phyloP scores from a whole-genome alignment of 2,888 invertebrate genomes.

The Hydrotaea diabolus region DNA sequence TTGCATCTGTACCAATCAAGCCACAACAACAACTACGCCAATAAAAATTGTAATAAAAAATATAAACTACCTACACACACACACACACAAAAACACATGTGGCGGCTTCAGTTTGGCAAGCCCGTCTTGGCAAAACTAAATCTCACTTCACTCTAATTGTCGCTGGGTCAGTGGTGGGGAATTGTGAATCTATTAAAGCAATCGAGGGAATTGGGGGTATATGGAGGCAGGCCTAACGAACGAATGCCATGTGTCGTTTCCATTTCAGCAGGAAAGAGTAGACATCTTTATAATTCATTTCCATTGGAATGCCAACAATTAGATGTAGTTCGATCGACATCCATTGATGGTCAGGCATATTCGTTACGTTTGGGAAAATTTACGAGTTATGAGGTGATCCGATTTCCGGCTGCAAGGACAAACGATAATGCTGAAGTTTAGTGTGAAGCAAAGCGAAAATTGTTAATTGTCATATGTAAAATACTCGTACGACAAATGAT shows the following conservation, averaged over 20 bases:
- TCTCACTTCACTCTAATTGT: conserved; percentile 10
- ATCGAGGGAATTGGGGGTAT: too few species aligned
- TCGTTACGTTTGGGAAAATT: too few species aligned
- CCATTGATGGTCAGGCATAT: too few species aligned
- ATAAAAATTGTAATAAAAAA: conserved; percentile 22
- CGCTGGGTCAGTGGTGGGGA: conserved; percentile 30
- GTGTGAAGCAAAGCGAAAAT: too few species aligned
- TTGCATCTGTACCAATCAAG: conserved; percentile 32
- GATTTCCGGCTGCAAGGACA: too few species aligned
- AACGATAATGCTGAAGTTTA: too few species aligned
- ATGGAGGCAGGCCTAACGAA: too few species aligned
- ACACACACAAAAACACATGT: background rate
- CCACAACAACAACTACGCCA: background rate
- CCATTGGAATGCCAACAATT: background rate
- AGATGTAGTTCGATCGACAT: background rate
- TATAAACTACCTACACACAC: conserved; percentile 11
- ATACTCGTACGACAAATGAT: too few species aligned
- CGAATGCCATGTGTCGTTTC: too few species aligned
- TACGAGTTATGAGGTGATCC: too few species aligned
- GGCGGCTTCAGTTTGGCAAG: background rate
- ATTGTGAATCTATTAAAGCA: background rate
- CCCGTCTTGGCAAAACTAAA: background rate
- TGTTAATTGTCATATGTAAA: too few species aligned
- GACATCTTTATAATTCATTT: conserved; percentile 2
- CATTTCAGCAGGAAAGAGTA: conserved; percentile 5